Conservation (phyloP, 2,797 vertebrate genomes). For the Paguma larvata region DNA sequence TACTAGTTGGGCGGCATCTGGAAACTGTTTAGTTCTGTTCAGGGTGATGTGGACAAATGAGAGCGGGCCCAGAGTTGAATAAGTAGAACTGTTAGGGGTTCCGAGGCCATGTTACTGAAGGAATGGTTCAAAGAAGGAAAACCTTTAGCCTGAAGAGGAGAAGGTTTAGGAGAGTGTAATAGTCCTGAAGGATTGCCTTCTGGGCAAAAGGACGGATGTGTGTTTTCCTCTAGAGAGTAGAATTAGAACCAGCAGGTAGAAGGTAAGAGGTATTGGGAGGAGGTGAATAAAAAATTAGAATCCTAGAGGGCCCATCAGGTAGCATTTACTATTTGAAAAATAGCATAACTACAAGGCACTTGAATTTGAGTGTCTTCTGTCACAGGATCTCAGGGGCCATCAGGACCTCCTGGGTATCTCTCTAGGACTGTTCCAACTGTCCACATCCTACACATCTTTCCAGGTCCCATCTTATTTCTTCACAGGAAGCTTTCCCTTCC, state of each 20-base stretch:
- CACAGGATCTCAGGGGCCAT: neutral
- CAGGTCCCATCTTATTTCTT: neutral
- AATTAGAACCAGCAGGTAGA: neutral
- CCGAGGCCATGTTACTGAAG: neutral
- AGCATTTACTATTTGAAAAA: constrained; percentile 34
- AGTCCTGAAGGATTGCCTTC: neutral
- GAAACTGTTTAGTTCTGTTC: neutral
- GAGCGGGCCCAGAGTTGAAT: neutral
- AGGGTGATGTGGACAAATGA: neutral
- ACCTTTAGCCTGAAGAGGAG: constrained; percentile 14
- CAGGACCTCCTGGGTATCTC: neutral
- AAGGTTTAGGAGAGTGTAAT: neutral
- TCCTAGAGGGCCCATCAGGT: neutral
- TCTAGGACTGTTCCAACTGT: neutral
- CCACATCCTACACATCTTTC: neutral
- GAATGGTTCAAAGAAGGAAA: neutral
- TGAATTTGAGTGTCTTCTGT: neutral
- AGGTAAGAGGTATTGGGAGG: neutral
- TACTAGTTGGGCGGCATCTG: neutral
- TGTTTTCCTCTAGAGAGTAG: constrained; percentile 10
- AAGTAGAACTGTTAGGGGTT: neutral
- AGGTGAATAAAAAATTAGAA: neutral
- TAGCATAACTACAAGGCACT: neutral
- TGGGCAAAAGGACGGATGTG: neutral
- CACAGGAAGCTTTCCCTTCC: neutral